Evolutionary conservation across 2,113 vertebrate genomes (phyloP), one percentile per base, ranked within the genome.

Genomic region (Pseudopodoces humilis): DNA sequence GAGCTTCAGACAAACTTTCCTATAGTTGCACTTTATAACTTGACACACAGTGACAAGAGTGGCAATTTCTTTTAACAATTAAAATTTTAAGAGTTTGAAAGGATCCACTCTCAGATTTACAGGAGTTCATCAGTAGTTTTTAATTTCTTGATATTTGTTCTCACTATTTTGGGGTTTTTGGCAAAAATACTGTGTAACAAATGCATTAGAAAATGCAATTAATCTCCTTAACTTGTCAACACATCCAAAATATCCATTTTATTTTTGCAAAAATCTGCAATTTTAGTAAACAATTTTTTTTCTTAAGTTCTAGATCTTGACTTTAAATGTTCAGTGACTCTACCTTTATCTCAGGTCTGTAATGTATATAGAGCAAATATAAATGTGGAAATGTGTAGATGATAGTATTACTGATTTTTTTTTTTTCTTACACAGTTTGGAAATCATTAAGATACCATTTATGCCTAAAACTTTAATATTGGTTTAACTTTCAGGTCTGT

Each of bases 401-500:
- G 10, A 58, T 11, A 53, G 17, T 68, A 60, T 37, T 81, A 79
- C 19, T 35, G 27, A 18, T 41, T 52, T 79, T 53, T 41, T 68
- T 58, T 58, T 41, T 70, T 47, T 18, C 64, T 13, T 79, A 31
- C 3, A 18, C 10, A 20, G 43, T 84, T 85, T 82, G 18, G 8
- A 85, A 93, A 62, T 43, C 1, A 9, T 77, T 83, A 59, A 52
- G 63, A 49, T 24, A 30, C 16, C 2, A 0, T 49, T 83, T 72
- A 49, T 72, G 19, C 18, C 43, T 94, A 81, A 84, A 69, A n/a
- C 7, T 41, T 87, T 5, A 58, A 43, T 81, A 58, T 84, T 92
- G 92, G 30, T 94, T 95, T 84, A 68, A 53, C 27, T 95, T 97
- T 96, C 76, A 96, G 92, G 72, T 39, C 25, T 83, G 16, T 41